Percentiles rank a stretch among this genome's conserved stretches.
Conservation (phyloP, 2,797 vertebrate genomes). For the Gallirallus australis region DNA sequence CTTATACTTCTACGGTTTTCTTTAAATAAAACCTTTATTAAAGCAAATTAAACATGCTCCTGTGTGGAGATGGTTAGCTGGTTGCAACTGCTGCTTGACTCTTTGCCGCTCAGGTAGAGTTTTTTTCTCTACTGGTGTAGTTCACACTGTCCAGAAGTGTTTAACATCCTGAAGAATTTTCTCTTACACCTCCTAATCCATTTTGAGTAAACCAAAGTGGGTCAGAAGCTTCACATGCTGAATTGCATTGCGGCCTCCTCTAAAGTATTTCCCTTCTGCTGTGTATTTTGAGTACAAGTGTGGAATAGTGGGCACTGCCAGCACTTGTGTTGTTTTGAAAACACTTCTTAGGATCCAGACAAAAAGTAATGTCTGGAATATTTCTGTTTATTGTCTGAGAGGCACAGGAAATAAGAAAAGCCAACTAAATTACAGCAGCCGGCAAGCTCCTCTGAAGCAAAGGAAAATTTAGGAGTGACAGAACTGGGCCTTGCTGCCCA, state of each 20-base stretch:
- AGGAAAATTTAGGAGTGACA: slow-evolving; percentile 22
- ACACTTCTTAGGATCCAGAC: slow-evolving; percentile 32
- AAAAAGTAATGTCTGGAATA: slow-evolving; percentile 54
- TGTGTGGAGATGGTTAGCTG: neutral
- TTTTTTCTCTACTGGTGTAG: neutral
- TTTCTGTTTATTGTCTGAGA: slow-evolving; percentile 62
- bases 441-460: slow-evolving; percentile 27
- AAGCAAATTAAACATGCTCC: neutral
- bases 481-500: slow-evolving; percentile 2
- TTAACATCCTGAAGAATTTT: neutral
- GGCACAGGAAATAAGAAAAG: slow-evolving; percentile 48
- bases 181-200: neutral
- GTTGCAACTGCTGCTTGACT: neutral
- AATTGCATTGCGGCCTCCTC: rapidly evolving
- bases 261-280: neutral
- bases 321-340: slow-evolving; percentile 19
- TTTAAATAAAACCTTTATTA: neutral
- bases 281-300: neutral
- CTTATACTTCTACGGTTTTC: neutral
- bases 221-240: neutral
- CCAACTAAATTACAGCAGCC: slow-evolving; percentile 26
- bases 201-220: neutral
- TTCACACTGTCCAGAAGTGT: neutral
- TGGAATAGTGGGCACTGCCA: neutral
- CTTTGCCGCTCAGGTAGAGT: neutral